Evolutionary conservation across 2,797 vertebrate species (phyloP).

Genomic region (Pangasius krempfi): DNA sequence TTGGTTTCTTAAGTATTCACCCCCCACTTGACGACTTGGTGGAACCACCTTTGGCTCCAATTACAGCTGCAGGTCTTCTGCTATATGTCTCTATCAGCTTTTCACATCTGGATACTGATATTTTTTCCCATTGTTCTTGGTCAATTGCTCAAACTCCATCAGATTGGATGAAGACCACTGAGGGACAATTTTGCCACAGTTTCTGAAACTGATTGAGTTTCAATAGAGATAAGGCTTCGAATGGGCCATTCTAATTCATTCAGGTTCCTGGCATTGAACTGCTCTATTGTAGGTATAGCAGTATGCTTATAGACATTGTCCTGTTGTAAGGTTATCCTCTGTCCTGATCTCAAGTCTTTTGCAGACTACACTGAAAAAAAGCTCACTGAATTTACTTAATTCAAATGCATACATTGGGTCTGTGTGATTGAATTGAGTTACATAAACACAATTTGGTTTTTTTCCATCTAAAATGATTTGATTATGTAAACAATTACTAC

Average conservation of each 20-base stretch:
- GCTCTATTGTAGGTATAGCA: neutral
- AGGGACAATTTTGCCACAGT: neutral
- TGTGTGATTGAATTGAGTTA: neutral
- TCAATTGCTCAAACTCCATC: neutral
- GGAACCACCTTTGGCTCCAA: neutral
- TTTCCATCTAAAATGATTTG: neutral
- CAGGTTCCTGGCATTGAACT: neutral
- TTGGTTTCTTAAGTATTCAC: neutral
- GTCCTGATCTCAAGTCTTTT: neutral
- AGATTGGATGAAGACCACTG: neutral
- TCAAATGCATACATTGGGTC: neutral
- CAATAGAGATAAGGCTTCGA: neutral
- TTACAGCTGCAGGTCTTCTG: neutral
- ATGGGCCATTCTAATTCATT: neutral
- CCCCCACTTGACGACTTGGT: neutral
- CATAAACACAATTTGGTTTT: neutral
- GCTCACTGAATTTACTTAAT: neutral
- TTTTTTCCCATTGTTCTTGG: neutral
- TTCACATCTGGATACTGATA: no score
- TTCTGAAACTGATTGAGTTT: neutral
- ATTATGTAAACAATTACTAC: neutral
- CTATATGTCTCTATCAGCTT: neutral
- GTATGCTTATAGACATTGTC: neutral
- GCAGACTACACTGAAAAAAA: neutral
- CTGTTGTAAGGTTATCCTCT: neutral